Evolutionary conservation across 2,113 vertebrate species (phyloP), one percentile per base, ranked within the genome.

Genomic region (Nesogale talazaci): DNA sequence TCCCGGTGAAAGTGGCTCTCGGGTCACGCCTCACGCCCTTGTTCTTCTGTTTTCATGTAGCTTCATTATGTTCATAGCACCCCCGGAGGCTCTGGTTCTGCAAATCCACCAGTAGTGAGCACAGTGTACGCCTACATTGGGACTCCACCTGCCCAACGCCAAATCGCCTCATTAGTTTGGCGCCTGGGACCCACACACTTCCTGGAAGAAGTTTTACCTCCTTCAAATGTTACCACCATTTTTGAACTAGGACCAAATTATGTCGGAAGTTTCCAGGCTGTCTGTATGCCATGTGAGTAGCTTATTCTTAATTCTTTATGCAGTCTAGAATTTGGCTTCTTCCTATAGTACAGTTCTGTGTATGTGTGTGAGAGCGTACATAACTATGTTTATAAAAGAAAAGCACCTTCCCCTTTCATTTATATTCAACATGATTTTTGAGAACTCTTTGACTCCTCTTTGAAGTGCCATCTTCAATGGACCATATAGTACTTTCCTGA

Each of bases 11-110:
- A 52, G 46, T 52, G 46, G 46, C 14, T 52, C 14, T 52, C 1
- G 46, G 46, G 80, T 56, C 17, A 0, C 0, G 0, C 16, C 77
- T 82, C 46, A 61, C 14, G 2, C 0, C 0, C 12, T 36, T 46
- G 19, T 72, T 95, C 70, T 94, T 86, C 90, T 78, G 1, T 95
- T 36, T 75, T 94, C 85, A 90, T 78, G 1, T 94, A 99, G 99
- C 99, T 99, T 27, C 99, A 99, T 97, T 99, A 99, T 92, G 97
- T 99, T 85, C 99, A 99, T 91, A 99, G 99, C 25, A 97, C 98
- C 0, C 99, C 99, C 0, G 99, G 99, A 0, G 99, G 99, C 34
- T 99, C 99, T 0, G 98, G 99, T 25, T 99, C 99, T 59, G 97
- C 98, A 91, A 99, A 99, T 42, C 99, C 99, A 0, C 99, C 99